A percentile compares a stretch with the other conserved stretches of the same genome.
phyloP scores from a whole-genome alignment of 2,797 vertebrate species.

The Amniataba percoides region DNA sequence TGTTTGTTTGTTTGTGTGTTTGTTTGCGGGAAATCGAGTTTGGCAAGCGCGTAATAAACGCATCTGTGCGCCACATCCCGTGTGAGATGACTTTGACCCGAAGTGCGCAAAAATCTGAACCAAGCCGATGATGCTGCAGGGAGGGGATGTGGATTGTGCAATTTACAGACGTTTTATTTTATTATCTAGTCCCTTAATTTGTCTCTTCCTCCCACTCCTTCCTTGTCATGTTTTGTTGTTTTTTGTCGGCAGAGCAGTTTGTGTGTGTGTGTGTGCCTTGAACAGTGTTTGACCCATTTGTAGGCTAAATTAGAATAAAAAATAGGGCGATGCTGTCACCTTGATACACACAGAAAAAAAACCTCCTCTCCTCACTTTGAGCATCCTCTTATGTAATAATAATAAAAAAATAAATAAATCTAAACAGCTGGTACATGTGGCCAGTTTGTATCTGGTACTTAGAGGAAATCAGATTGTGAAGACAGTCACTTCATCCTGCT shows the following conservation, averaged over 20 bases:
- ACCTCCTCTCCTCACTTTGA: background rate
- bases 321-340: slow-evolving; percentile 36
- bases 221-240: background rate
- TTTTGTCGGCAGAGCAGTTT: background rate
- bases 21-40: background rate
- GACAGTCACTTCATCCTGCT: background rate
- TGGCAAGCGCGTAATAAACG: slow-evolving; percentile 14
- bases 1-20: background rate
- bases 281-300: slow-evolving; percentile 25
- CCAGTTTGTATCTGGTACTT: slow-evolving; percentile 17
- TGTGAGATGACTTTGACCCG: background rate
- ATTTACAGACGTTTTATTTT: background rate
- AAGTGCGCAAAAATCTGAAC: slow-evolving; percentile 19
- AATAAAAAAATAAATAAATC: background rate
- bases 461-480: slow-evolving; percentile 19
- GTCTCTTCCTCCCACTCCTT: background rate
- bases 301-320: slow-evolving; percentile 33
- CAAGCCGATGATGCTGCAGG: slow-evolving; percentile 23
- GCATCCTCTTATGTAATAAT: slow-evolving; percentile 14
- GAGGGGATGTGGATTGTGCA: slow-evolving; percentile 43
- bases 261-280: background rate
- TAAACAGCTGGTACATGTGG: background rate
- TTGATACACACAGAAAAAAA: slow-evolving; percentile 18
- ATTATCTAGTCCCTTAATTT: background rate
- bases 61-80: background rate